Percentiles rank a stretch among this genome's conserved stretches.
Conservation (phyloP, 2,113 vertebrate species). For the Coreoperca whiteheadi region DNA sequence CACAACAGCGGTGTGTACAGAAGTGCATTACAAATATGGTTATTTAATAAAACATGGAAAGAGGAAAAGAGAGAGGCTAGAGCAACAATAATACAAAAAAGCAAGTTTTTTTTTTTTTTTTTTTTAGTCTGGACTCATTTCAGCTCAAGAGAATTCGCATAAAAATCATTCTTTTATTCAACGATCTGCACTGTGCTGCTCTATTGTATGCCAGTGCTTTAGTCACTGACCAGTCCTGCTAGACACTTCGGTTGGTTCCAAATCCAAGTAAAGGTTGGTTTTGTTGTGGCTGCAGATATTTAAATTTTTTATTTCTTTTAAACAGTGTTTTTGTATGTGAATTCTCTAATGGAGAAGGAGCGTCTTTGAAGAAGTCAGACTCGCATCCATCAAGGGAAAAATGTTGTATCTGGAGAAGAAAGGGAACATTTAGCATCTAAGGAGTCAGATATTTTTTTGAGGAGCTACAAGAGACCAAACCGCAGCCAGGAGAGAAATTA, state of each 20-base stretch:
- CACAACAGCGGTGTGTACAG: constrained; percentile 13
- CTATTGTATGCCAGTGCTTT: neutral
- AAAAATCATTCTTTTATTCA: neutral
- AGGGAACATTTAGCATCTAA: neutral
- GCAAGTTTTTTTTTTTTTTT: neutral
- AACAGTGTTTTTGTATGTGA: neutral
- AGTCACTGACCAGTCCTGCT: neutral
- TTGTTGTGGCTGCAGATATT: neutral
- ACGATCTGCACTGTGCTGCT: neutral
- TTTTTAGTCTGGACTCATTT: neutral
- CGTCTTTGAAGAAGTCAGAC: neutral
- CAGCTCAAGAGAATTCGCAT: neutral
- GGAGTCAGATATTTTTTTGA: neutral
- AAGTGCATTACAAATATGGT: neutral
- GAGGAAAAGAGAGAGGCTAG: neutral
- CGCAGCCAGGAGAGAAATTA: neutral
- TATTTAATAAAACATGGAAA: neutral
- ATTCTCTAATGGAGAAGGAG: neutral
- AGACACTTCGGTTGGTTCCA: neutral
- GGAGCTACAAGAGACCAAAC: neutral
- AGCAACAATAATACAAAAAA: neutral
- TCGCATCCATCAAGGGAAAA: neutral
- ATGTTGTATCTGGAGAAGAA: neutral
- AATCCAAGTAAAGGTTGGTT: neutral
- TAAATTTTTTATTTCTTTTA: too few species aligned